Base-by-base conservation (phyloP, 1,140 invertebrate genomes). In the Achroia grisella region DNA sequence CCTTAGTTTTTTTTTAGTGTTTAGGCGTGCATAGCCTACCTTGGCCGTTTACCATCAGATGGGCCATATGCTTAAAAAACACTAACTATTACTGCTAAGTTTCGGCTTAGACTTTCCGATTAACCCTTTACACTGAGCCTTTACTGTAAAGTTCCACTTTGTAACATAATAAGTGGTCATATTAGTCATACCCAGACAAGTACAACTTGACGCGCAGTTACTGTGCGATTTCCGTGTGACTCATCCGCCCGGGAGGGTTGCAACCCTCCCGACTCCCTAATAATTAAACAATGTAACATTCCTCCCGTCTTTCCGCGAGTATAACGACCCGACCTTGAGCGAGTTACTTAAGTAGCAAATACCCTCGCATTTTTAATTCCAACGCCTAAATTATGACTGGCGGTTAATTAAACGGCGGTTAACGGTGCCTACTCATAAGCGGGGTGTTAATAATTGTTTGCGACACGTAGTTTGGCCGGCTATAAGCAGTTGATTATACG, bases 271-370 rank as follows among this genome's bases (percentile, higher is more conserved):
- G 11, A 35, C 33, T 14, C 33, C 33, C 33, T 35, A 23, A 37
- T 50, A 36, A 42, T 49, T 49, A 50, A 44, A 44, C 41, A 50
- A 42, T 28, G 39, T 31, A n/a, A 14, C 15, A 37, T 13, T 42
- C 30, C 39, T 37, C 14, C 30, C 29, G 30, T 10, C 14, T 23
- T 17, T 15, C 35, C 35, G 15, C 14, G 30, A 27, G 15, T 39
- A 23, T 48, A 48, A 51, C 32, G 28, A 32, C 41, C 17, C 61
- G 62, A 66, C 69, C 73, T 77, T 74, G 73, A 67, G 52, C 33
- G 30, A 14, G 17, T 56, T 56, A 17, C n/a, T n/a, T n/a, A 23
- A 23, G 6, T 23, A 37, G 44, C 39, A 39, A 44, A 41, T 33
- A 37, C 45, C 41, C 34, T 45, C 48, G 54, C 60, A 44, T 60